Conservation (phyloP, 2,113 vertebrate genomes). For the Chauna torquata region DNA sequence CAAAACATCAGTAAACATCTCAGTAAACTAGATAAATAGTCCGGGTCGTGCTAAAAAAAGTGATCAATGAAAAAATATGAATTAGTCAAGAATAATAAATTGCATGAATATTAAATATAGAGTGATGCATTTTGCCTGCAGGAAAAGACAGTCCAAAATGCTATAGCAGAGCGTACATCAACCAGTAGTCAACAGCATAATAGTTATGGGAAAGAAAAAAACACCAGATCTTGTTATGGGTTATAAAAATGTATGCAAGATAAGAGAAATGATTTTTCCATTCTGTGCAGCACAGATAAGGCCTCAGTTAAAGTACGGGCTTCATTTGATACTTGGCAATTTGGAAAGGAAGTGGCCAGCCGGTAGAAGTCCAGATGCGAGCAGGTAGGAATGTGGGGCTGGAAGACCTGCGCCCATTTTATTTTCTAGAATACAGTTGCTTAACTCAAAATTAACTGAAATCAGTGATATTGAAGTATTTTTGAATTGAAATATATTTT, state of each 20-base stretch:
- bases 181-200: neutral
- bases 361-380: neutral
- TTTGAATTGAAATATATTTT: neutral
- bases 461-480: neutral
- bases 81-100: neutral
- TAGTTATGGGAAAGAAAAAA: neutral
- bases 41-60: neutral
- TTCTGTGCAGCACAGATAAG: neutral
- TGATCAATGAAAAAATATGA: accelerated
- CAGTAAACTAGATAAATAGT: neutral
- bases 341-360: neutral
- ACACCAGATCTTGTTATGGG: neutral
- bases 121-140: neutral
- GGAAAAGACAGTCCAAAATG: neutral
- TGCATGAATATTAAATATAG: neutral
- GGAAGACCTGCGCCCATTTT: neutral
- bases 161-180: neutral
- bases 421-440: neutral
- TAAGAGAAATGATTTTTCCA: neutral
- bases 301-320: neutral
- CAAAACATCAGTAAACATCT: neutral
- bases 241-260: neutral
- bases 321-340: neutral
- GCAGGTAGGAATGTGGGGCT: neutral
- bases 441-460: neutral